A percentile compares a stretch with the other conserved stretches of the same genome.
These are phyloP conservation scores for Drosophila bocki DNA, from an alignment of 1,140 invertebrate genomes.

Conservation along the genomic window DNA sequence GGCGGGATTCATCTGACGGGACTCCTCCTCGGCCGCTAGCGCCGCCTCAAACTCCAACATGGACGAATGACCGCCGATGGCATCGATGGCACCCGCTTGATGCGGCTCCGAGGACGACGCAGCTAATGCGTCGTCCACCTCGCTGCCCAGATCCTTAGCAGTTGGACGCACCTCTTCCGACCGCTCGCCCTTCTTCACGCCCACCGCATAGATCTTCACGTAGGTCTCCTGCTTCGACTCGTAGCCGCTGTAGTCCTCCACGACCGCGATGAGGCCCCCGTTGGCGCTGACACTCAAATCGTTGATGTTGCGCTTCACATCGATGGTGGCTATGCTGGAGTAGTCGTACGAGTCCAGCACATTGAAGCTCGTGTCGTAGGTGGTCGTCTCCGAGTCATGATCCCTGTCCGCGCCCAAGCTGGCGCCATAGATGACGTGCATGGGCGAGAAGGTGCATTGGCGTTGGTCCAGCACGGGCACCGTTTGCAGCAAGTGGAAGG, in stretches of 20 bases:
- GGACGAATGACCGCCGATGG: neutral
- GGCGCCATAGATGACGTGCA: conserved; percentile 88
- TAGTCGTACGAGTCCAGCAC: conserved; percentile 98
- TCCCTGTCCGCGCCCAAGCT: conserved; percentile 86
- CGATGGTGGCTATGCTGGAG: conserved; percentile 96
- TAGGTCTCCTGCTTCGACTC: conserved; percentile 93
- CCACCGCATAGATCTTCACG: conserved; percentile 92
- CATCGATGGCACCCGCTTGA: conserved; percentile 28
- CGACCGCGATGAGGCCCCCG: conserved; percentile 92
- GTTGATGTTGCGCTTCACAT: conserved; percentile 93
- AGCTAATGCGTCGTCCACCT: conserved; percentile 45
- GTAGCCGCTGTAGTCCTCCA: conserved; percentile 92
- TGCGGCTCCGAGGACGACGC: conserved; percentile 19
- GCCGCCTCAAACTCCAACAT: conserved; percentile 22
- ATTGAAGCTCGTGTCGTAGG: conserved; percentile 93
- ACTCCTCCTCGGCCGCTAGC: conserved; percentile 10
- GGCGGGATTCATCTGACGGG: conserved; percentile 46
- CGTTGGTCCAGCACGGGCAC: conserved; percentile 97
- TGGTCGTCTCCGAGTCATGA: conserved; percentile 81
- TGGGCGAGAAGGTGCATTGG: conserved; percentile 90
- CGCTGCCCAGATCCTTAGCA: conserved; percentile 66
- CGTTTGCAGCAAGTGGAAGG: conserved; percentile 96
- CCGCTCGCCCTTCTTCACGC: conserved; percentile 83
- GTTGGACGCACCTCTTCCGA: conserved; percentile 82
- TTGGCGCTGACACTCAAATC: conserved; percentile 90